Conservation (phyloP, 2,797 vertebrate species). For the Rhincodon typus region DNA sequence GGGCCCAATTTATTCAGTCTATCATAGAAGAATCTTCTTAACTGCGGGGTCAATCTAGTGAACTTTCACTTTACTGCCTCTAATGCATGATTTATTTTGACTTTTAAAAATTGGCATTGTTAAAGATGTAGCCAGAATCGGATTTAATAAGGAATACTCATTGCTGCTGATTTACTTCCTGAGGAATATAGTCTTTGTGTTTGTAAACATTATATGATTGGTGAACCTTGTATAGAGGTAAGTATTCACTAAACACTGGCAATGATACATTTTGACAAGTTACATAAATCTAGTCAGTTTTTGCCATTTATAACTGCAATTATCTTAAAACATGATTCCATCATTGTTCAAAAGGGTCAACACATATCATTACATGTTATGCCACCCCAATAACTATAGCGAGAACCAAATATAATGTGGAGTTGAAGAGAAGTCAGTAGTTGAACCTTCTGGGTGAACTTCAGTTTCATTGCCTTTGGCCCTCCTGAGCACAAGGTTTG, state of each 20-base stretch:
- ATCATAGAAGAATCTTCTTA: too few species aligned
- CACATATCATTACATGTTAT: neutral
- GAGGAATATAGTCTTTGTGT: too few species aligned
- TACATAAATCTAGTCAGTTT: neutral
- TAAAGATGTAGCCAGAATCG: too few species aligned
- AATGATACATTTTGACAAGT: neutral
- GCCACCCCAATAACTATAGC: neutral
- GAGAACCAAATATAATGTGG: neutral
- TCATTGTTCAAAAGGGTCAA: neutral
- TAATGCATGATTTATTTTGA: neutral
- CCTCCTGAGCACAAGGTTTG: neutral
- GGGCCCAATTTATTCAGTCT: neutral
- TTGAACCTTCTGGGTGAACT: neutral
- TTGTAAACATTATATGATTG: neutral
- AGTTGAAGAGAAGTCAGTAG: neutral
- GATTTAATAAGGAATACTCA: neutral
- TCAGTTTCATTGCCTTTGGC: neutral
- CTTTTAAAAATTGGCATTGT: neutral
- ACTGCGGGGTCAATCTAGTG: too few species aligned
- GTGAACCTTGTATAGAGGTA: neutral
- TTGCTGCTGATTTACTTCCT: neutral
- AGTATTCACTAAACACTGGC: neutral
- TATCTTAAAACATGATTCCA: neutral
- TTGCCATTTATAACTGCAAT: neutral
- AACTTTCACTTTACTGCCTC: neutral